Base-by-base conservation (phyloP, 2,113 vertebrate genomes). In the Malurus melanocephalus region DNA sequence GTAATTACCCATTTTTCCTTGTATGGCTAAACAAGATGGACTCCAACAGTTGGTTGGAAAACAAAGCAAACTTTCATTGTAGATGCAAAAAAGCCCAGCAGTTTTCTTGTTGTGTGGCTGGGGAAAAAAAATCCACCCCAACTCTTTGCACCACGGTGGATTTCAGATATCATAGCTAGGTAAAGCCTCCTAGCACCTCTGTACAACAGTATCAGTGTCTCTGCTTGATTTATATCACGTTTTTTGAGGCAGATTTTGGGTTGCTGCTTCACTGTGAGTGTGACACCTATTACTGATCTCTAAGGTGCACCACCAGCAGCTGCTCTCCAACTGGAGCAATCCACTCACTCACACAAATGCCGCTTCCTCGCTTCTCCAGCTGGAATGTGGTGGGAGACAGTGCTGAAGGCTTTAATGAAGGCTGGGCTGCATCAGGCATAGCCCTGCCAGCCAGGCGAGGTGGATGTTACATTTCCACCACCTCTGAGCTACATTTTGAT, bases 31-130 rank as follows among this genome's bases (percentile, higher is more conserved):
- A 71, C 27, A 57, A 67, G n/a, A 42, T 55, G 48, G 42, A 51
- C 52, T 89, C 53, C 13, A 91, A 23, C 75, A 71, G 60, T 9
- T 73, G 23, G 48, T 27, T 71, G 48, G 28, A 86, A 91, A 78
- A 91, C 45, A 91, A 93, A 86, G 73, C 14, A 84, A 91, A 90
- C 42, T 65, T 88, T 86, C 51, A 79, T 62, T 80, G 16, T 10
- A 67, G 19, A 40, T 72, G 55, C 3, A 28, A 92, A 68, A 73
- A 68, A 60, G 2, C 9, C 7, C 52, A 26, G 21, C 7, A 7
- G 2, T 42, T 46, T 52, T 72, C 61, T 60, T 87, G 32, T 38
- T 53, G 14, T 51, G 30, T 46, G 16, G 5, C 16, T 71, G 33
- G 24, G 43, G 7, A 43, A 43, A 48, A 6, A 64, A 87, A 64